Evolutionary conservation across 2,113 vertebrate species (phyloP), one percentile per base, ranked within the genome.

Genomic region (Toxotes jaculatrix): DNA sequence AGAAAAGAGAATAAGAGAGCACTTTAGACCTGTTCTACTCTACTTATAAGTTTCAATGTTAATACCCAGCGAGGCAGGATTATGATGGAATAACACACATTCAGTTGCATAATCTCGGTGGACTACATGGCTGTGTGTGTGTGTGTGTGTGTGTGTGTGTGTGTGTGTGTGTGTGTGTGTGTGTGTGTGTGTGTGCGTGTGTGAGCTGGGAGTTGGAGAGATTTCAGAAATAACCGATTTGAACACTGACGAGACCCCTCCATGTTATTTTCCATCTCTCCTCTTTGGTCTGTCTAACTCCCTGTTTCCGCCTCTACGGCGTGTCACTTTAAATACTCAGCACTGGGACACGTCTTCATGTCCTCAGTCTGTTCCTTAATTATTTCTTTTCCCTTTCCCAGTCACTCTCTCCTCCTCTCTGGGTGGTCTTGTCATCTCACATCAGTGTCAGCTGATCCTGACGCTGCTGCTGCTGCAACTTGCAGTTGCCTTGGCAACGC

Each of bases 71-170:
- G n/a, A 79, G n/a, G 65, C 43, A 17, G 85, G 87, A 92, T 90
- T 87, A 89, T 53, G 32, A 66, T 83, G 82, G 79, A 88, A 82
- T 78, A 85, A 91, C 83, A 91, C 81, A 85, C 59, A 83, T 77
- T 81, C 63, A 57, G 17, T 77, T 82, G 70, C 66, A 72, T 91
- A 89, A 91, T 89, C 74, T 77, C 74, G 60, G 65, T 16, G 43
- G 62, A 84, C 71, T 79, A 87, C 77, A 83, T 56, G 65, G 27
- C 56, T 55, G 27, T 59, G 40, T 77, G 68, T 75, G 79, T 56
- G 63, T 64, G 79, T 57, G 74, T 51, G 42, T 77, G 72, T 75
- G 79, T 56, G 63, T 59, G 79, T 57, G 74, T 49, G 64, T 69
- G 75, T 13, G 42, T 23, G 74, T 23, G 74, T 23, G 38, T 55